A percentile compares a stretch with the other conserved stretches of the same genome.
These are phyloP conservation scores for Coregonus suidteri DNA, from an alignment of 2,797 vertebrate species.

Conservation along the genomic window DNA sequence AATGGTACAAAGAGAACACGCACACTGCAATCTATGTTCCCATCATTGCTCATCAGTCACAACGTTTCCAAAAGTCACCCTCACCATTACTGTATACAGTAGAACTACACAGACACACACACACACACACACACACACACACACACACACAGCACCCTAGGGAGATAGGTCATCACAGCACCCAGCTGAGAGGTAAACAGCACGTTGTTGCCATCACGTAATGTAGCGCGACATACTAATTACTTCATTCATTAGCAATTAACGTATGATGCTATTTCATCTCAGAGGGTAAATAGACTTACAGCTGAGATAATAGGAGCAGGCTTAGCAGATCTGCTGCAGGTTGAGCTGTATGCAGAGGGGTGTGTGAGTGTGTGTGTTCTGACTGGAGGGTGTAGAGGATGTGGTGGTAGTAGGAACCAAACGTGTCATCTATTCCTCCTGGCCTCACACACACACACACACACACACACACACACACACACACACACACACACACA, in stretches of 20 bases:
- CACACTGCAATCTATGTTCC: not conserved
- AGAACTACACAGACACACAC: conserved; percentile 25
- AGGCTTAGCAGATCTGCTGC: conserved; percentile 46
- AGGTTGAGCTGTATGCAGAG: conserved; percentile 44
- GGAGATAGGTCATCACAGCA: not conserved
- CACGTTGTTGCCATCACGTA: conserved; percentile 64
- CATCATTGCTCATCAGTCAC: not conserved
- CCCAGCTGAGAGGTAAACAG: conserved; percentile 34
- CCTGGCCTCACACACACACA: no score
- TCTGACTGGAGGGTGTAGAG: conserved; percentile 12
- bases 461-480: no score
- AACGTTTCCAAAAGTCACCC: conserved; percentile 19
- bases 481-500: no score
- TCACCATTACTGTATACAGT: not conserved
- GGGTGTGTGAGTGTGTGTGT: conserved; percentile 20
- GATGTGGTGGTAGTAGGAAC: not conserved
- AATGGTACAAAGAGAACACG: not conserved
- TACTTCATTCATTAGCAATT: conserved; percentile 74
- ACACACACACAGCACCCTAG: conserved; percentile 19
- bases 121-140: conserved; percentile 37
- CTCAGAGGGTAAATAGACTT: conserved; percentile 67
- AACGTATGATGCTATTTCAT: conserved; percentile 47
- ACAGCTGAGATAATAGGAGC: conserved; percentile 74
- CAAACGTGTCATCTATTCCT: no score
- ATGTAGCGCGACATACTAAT: conserved; percentile 71